Evolutionary conservation across 1,140 invertebrate species (phyloP), one percentile per base, ranked within the genome.

Genomic region (Seison nebaliae): DNA sequence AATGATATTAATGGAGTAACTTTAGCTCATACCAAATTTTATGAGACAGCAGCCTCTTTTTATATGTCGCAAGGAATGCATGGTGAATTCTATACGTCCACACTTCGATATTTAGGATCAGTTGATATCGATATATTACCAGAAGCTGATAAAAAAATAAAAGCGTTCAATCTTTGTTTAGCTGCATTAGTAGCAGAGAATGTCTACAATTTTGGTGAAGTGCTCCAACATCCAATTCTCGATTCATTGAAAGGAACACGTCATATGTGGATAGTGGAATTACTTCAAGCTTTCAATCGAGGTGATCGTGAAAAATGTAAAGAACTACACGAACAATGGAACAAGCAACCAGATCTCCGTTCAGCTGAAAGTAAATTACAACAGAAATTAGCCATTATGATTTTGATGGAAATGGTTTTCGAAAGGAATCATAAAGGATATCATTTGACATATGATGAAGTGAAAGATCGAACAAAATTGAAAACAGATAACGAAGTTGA

Each of bases 161-260:
- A 74, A 52, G 86, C 84, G 1, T 79, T 84, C 53, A 74, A 80
- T 47, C 64, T 96, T 11, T 76, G 80, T 0, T 59, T 96, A 4
- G 84, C 88, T 7, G 86, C 84, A 1, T 65, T 96, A 8, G 55
- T 93, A 1, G 86, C 84, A 7, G 76, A 93, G 49, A 77, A 76
- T 24, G 76, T 96, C 12, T 96, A 93, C 55, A 96, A 96, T 58
- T 73, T 96, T 49, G 86, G 84, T 1, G 88, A 96, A 63, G 59
- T 98, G 49, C 53, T 93, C 19, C 78, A 80, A 15, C 86, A 96
- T 66, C 79, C 81, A 2, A 74, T 96, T 21, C 57, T 96, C 45
- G 70, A 80, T 42, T 71, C 74, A 1, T 59, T 96, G 12, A 72
- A 72, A 43, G 65, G 65, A 7, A 80, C 79, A 0, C 63, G 72